Evolutionary conservation across 2,888 invertebrate species (phyloP).

Genomic region (Muscina levida): DNA sequence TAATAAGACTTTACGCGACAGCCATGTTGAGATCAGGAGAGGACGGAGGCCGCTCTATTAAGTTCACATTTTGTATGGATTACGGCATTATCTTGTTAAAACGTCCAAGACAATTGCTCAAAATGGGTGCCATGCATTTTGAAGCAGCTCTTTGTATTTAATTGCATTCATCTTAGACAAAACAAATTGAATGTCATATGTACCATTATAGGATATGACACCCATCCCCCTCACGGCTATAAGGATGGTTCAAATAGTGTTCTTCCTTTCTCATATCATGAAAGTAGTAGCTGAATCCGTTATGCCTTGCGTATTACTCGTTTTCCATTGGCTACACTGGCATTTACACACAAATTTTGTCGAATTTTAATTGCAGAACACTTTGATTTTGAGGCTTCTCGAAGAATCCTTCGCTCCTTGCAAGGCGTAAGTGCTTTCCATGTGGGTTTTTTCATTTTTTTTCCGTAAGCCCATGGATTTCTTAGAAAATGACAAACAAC

Average conservation of each 20-base stretch:
- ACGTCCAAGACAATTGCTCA: not conserved
- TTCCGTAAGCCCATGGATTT: too few relatives aligned
- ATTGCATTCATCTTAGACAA: not conserved
- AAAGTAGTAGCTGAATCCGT: slow-evolving; percentile 15
- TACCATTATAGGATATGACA: slow-evolving; percentile 24
- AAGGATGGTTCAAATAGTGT: not conserved
- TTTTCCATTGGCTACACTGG: too few relatives aligned
- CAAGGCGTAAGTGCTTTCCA: too few relatives aligned
- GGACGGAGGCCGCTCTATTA: not conserved
- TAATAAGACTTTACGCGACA: not conserved
- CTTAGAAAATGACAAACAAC: too few relatives aligned
- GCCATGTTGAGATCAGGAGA: not conserved
- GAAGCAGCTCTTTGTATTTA: not conserved
- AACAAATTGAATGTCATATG: slow-evolving; percentile 15
- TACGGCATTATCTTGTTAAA: slow-evolving; percentile 9
- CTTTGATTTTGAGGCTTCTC: too few relatives aligned
- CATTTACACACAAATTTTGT: too few relatives aligned
- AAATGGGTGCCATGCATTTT: slow-evolving; percentile 1
- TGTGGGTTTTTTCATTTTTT: too few relatives aligned
- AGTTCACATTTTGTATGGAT: slow-evolving; percentile 2
- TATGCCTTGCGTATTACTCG: too few relatives aligned
- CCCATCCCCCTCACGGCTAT: slow-evolving; percentile 23
- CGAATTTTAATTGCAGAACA: too few relatives aligned
- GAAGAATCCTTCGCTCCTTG: too few relatives aligned
- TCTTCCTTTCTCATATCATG: slow-evolving; percentile 15